Evolutionary conservation across 1,140 invertebrate genomes (phyloP).

Genomic region (Cotesia typhae): DNA sequence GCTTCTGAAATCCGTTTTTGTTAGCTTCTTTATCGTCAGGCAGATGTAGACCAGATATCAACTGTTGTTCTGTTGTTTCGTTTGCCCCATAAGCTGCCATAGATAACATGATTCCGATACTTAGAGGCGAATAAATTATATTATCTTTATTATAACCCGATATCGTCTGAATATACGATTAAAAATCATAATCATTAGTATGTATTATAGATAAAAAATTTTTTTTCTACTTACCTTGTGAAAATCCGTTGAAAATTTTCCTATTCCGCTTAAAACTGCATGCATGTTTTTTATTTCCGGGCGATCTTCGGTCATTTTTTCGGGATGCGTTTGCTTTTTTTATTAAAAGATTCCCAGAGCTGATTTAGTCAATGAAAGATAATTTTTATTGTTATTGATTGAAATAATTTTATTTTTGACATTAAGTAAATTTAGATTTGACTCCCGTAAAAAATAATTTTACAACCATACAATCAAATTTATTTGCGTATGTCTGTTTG

Average conservation of each 20-base stretch:
- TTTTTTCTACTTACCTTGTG: conserved; percentile 4
- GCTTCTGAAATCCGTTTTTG: conserved; percentile 4
- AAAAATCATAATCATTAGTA: background rate
- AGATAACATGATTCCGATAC: conserved; percentile 67
- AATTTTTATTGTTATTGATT: too few relatives aligned
- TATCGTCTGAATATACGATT: conserved; percentile 40
- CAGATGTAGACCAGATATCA: conserved; percentile 51
- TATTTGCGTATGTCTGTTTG: too few relatives aligned
- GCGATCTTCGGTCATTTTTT: too few relatives aligned
- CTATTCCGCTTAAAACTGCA: background rate
- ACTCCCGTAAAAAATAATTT: too few relatives aligned
- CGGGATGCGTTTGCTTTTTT: too few relatives aligned
- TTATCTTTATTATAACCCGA: conserved; percentile 53
- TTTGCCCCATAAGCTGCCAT: conserved; percentile 68
- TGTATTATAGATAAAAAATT: background rate
- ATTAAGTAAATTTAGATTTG: too few relatives aligned
- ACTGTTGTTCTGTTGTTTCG: conserved; percentile 66
- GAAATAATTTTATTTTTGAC: too few relatives aligned
- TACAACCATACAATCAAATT: too few relatives aligned
- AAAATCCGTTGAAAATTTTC: conserved; percentile 12
- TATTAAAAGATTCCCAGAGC: too few relatives aligned
- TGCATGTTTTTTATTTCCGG: background rate
- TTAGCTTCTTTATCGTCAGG: background rate
- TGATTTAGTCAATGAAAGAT: too few relatives aligned
- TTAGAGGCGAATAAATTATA: conserved; percentile 70